These are phyloP conservation scores for Chorisops tibialis DNA, from an alignment of 2,888 invertebrate genomes.

Conservation along the genomic window DNA sequence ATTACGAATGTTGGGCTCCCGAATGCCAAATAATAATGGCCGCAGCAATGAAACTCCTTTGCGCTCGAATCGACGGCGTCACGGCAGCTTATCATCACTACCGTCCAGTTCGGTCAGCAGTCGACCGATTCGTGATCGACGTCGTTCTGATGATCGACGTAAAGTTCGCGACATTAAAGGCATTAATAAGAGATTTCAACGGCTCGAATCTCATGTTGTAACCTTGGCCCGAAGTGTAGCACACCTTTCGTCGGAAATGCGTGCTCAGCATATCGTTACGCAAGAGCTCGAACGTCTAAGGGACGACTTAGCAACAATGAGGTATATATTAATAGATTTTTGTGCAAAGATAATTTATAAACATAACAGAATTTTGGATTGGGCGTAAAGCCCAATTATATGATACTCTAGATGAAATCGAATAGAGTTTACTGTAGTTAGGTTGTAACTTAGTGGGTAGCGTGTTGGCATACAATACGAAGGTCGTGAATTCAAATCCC, in stretches of 20 bases:
- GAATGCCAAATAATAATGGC: slow-evolving; percentile 39
- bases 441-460: no score
- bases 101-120: slow-evolving; percentile 81
- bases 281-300: slow-evolving; percentile 86
- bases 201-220: slow-evolving; percentile 86
- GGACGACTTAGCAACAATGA: slow-evolving; percentile 67
- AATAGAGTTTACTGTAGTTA: no score
- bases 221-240: slow-evolving; percentile 87
- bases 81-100: slow-evolving; percentile 79
- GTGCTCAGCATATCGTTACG: slow-evolving; percentile 83
- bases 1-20: slow-evolving; percentile 53
- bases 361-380: no score
- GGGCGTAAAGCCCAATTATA: no score
- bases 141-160: slow-evolving; percentile 68
- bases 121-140: slow-evolving; percentile 69
- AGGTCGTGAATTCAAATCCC: no score
- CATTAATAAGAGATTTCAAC: slow-evolving; percentile 82
- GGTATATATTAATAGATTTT: slow-evolving; percentile 31
- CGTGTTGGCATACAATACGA: no score
- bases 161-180: slow-evolving; percentile 72
- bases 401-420: no score
- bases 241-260: slow-evolving; percentile 86
- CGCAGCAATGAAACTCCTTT: slow-evolving; percentile 28
- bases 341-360: no score
- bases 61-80: slow-evolving; percentile 57